phyloP scores from a whole-genome alignment of 2,888 invertebrate genomes.

The Nomada goodeniana region DNA sequence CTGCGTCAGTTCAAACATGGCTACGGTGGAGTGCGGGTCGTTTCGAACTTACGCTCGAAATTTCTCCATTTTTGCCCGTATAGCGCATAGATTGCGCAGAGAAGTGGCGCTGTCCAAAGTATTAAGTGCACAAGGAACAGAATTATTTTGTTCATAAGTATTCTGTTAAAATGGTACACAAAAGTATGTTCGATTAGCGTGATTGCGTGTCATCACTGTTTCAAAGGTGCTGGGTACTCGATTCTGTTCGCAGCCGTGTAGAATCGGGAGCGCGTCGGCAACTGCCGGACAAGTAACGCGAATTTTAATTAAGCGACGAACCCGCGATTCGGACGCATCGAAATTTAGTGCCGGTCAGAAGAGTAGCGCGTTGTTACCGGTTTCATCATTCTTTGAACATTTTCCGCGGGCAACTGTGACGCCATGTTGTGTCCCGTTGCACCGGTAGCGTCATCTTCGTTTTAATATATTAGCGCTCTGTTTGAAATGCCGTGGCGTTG shows the following conservation, averaged over 20 bases:
- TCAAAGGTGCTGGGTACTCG: too few species aligned
- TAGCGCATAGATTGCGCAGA: background rate
- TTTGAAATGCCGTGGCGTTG: background rate
- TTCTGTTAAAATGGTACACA: too few species aligned
- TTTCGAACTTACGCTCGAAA: conserved; percentile 1
- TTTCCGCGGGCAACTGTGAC: background rate
- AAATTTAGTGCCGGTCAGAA: background rate
- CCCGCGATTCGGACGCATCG: too few species aligned
- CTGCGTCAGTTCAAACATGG: background rate
- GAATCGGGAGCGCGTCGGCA: too few species aligned
- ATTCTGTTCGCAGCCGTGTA: too few species aligned
- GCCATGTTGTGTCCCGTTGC: conserved; percentile 21
- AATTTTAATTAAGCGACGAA: too few species aligned
- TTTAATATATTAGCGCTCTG: conserved; percentile 1
- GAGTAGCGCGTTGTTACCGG: background rate
- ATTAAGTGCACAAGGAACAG: too few species aligned
- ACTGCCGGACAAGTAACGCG: too few species aligned
- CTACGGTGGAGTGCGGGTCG: background rate
- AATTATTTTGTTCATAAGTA: too few species aligned
- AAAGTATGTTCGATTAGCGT: too few species aligned
- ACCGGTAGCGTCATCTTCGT: conserved; percentile 27
- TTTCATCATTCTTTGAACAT: background rate
- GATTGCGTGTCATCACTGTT: too few species aligned
- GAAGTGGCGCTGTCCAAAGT: background rate
- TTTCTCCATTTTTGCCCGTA: background rate